These are phyloP conservation scores for Drosophila putrida DNA, from an alignment of 2,888 invertebrate genomes.

Conservation along the genomic window DNA sequence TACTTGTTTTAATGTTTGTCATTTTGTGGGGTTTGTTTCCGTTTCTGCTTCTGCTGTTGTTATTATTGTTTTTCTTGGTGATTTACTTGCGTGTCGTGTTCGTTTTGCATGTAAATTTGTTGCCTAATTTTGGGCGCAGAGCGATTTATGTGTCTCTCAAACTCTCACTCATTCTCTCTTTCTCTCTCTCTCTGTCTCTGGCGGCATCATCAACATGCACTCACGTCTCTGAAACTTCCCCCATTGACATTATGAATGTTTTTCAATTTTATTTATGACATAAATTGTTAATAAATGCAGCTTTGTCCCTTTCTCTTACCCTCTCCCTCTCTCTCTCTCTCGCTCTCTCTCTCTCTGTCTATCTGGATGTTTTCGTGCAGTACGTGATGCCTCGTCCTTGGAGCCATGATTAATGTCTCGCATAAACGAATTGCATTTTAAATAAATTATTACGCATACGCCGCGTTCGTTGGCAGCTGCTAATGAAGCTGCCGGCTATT, in stretches of 20 bases:
- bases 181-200: constrained; percentile 3
- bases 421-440: constrained; percentile 77
- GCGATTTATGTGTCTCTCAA: constrained; percentile 57
- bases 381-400: constrained; percentile 47
- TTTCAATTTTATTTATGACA: constrained; percentile 77
- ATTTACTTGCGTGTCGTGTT: constrained; percentile 65
- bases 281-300: constrained; percentile 79
- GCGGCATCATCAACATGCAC: constrained; percentile 56
- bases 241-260: constrained; percentile 74
- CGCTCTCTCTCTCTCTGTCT: not conserved
- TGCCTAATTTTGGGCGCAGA: constrained; percentile 66
- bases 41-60: constrained; percentile 34
- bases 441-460: constrained; percentile 76
- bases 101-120: constrained; percentile 71
- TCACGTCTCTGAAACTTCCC: constrained; percentile 49
- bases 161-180: not conserved
- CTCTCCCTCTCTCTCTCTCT: not conserved
- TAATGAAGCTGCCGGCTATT: constrained; percentile 76
- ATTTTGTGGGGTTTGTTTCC: constrained; percentile 41
- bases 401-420: constrained; percentile 69
- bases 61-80: constrained; percentile 52
- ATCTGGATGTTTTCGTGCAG: not conserved
- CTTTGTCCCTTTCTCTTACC: not conserved
- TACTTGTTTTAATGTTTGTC: constrained; percentile 54
- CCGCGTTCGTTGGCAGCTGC: constrained; percentile 55